Conservation (phyloP, 2,113 vertebrate species). For the Pygoscelis adeliae region DNA sequence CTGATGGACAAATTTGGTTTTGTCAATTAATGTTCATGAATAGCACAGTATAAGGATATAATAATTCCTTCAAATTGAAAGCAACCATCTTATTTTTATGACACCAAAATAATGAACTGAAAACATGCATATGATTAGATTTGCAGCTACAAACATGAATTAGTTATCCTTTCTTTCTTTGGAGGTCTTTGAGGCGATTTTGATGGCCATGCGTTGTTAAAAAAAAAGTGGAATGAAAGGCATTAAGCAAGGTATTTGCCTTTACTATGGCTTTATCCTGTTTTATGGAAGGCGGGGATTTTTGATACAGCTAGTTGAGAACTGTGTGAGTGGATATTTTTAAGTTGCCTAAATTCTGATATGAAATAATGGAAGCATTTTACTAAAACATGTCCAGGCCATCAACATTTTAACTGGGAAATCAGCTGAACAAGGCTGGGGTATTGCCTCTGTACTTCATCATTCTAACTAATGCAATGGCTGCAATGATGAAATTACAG, state of each 20-base stretch:
- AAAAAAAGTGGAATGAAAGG: not conserved
- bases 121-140: not conserved
- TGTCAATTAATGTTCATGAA: not conserved
- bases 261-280: not conserved
- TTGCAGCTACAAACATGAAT: constrained; percentile 5
- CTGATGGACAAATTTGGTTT: constrained; percentile 2
- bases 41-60: not conserved
- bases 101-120: constrained; percentile 15
- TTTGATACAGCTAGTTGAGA: not conserved
- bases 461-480: not conserved
- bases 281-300: not conserved
- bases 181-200: not conserved
- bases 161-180: not conserved
- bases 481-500: not conserved
- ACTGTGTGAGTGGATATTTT: not conserved
- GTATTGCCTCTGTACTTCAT: not conserved
- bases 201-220: not conserved
- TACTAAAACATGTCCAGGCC: not conserved
- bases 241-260: not conserved
- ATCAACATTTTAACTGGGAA: not conserved
- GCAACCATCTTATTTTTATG: not conserved
- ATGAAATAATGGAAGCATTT: not conserved
- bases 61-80: constrained; percentile 30
- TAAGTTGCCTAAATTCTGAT: not conserved
- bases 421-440: not conserved